Evolutionary conservation across 2,113 vertebrate genomes (phyloP).

Genomic region (Stercorarius parasiticus): DNA sequence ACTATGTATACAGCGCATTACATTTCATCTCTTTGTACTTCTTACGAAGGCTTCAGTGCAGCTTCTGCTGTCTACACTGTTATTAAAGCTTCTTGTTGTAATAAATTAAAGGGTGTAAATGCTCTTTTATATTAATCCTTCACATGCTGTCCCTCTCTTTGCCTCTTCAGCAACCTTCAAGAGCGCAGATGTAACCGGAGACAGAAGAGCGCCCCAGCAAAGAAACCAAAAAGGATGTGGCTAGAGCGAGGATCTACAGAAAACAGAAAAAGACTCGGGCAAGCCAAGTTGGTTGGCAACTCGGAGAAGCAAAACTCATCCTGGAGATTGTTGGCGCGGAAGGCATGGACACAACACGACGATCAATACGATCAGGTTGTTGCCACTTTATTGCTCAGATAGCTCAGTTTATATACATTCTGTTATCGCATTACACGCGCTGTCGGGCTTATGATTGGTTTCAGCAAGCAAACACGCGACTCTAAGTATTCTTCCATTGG

Average conservation of each 20-base stretch:
- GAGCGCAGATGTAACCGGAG: not conserved
- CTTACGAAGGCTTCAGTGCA: not conserved
- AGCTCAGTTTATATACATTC: too few relatives aligned
- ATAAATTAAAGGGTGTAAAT: not conserved
- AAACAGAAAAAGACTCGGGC: rapidly evolving
- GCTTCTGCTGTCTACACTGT: not conserved
- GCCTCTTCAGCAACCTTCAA: not conserved
- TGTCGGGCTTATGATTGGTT: too few relatives aligned
- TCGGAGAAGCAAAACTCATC: not conserved
- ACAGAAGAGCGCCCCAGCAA: not conserved
- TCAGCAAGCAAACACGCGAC: too few relatives aligned
- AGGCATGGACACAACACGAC: too few relatives aligned
- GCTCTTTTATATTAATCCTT: not conserved
- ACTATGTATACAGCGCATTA: not conserved
- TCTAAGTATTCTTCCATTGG: too few relatives aligned
- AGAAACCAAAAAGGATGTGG: not conserved
- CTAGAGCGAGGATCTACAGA: not conserved
- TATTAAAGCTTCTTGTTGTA: not conserved
- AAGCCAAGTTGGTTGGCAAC: not conserved
- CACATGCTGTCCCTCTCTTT: not conserved
- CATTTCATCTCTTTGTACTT: not conserved
- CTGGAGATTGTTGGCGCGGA: too few relatives aligned
- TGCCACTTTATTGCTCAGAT: too few relatives aligned
- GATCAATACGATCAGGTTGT: too few relatives aligned
- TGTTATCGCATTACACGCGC: too few relatives aligned